These are phyloP conservation scores for Cyaniris semiargus DNA, from an alignment of 2,888 invertebrate genomes.

Conservation along the genomic window DNA sequence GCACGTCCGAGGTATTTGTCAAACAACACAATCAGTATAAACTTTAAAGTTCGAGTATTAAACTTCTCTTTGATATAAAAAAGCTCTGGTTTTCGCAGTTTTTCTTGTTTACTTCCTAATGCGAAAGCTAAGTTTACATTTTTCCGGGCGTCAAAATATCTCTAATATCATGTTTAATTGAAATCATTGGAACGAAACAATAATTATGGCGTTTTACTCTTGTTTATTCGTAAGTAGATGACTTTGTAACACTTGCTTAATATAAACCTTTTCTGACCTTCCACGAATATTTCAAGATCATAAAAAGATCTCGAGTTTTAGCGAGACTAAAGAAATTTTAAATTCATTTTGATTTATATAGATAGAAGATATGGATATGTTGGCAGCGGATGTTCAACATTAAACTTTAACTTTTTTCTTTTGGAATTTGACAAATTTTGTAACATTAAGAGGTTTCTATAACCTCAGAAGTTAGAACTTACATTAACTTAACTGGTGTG, in stretches of 20 bases:
- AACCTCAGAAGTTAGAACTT: neutral
- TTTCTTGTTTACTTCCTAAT: neutral
- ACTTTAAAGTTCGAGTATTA: neutral
- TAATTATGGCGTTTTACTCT: neutral
- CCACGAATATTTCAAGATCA: too few relatives aligned
- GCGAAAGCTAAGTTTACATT: too few relatives aligned
- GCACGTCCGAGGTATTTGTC: constrained; percentile 18
- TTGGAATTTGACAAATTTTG: too few relatives aligned
- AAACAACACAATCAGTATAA: constrained; percentile 4
- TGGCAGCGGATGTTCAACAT: too few relatives aligned
- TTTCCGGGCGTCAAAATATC: neutral
- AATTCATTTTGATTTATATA: too few relatives aligned
- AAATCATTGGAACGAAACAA: neutral
- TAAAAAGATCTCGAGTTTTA: too few relatives aligned
- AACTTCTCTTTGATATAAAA: neutral
- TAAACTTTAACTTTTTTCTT: too few relatives aligned
- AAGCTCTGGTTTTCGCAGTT: neutral
- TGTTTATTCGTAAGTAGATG: too few relatives aligned
- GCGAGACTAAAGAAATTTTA: too few relatives aligned
- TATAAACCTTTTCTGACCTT: too few relatives aligned
- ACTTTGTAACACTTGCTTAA: too few relatives aligned
- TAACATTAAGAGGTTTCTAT: neutral
- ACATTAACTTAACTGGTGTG: neutral
- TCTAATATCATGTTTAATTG: neutral
- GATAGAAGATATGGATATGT: too few relatives aligned